These are phyloP conservation scores for Stegodyphus mimosarum DNA, from an alignment of 1,140 invertebrate genomes.

Conservation along the genomic window DNA sequence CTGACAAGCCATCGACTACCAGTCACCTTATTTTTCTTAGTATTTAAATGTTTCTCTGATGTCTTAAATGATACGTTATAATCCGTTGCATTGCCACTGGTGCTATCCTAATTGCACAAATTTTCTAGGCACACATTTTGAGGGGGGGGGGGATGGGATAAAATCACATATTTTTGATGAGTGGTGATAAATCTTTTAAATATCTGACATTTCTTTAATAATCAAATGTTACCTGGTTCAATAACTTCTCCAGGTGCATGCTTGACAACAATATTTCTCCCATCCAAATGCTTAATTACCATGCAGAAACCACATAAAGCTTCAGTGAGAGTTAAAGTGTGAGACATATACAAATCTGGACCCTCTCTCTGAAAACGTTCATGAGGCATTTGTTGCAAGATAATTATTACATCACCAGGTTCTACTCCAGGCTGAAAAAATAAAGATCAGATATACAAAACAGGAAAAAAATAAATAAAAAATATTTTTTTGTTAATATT, in stretches of 20 bases:
- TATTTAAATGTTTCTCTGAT: too few relatives aligned
- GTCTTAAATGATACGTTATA: too few relatives aligned
- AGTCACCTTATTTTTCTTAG: too few relatives aligned
- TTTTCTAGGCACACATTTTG: too few relatives aligned
- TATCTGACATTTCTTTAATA: too few relatives aligned
- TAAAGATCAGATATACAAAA: neutral
- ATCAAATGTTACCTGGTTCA: constrained; percentile 71
- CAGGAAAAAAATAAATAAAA: neutral
- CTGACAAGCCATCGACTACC: too few relatives aligned
- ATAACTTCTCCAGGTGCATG: constrained; percentile 80
- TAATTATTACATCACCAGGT: constrained; percentile 73
- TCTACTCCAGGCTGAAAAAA: constrained; percentile 68
- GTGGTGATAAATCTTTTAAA: too few relatives aligned
- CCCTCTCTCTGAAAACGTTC: constrained; percentile 69
- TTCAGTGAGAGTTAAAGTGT: constrained; percentile 70
- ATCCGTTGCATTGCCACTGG: too few relatives aligned
- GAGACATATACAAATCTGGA: constrained; percentile 70
- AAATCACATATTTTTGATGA: too few relatives aligned
- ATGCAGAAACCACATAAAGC: constrained; percentile 73
- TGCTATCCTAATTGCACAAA: too few relatives aligned
- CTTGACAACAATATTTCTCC: constrained; percentile 79
- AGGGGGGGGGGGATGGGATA: too few relatives aligned
- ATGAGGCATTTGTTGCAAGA: constrained; percentile 73
- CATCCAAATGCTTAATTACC: constrained; percentile 83
- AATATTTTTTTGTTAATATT: neutral